These are phyloP conservation scores for Thaumatotibia leucotreta DNA, from an alignment of 1,140 invertebrate genomes.

Conservation along the genomic window DNA sequence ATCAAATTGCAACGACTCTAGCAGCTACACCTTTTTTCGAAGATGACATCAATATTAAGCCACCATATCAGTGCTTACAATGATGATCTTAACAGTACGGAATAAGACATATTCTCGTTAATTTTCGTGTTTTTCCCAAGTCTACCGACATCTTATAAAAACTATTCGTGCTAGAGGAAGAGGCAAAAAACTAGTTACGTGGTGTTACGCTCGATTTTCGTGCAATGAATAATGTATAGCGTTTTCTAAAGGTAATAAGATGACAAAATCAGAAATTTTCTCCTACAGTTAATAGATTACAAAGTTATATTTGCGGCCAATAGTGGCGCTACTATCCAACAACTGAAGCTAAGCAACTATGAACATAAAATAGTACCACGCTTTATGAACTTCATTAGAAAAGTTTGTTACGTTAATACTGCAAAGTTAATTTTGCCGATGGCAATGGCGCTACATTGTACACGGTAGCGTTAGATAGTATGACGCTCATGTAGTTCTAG, in stretches of 20 bases:
- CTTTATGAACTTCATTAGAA: neutral
- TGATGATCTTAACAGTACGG: neutral
- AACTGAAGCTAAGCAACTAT: neutral
- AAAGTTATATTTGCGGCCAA: neutral
- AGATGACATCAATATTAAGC: neutral
- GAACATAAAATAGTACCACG: neutral
- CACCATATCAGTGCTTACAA: neutral
- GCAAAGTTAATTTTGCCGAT: neutral
- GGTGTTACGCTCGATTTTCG: constrained; percentile 13
- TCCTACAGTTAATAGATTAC: neutral
- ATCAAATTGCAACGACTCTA: neutral
- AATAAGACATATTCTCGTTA: neutral
- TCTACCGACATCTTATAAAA: neutral
- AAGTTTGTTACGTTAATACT: neutral
- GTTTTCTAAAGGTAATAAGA: constrained; percentile 12
- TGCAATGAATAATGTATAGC: constrained; percentile 21
- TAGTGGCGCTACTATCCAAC: neutral
- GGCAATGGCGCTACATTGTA: neutral
- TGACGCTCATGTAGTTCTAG: neutral
- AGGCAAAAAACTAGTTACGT: neutral
- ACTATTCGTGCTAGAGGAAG: neutral
- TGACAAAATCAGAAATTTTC: constrained; percentile 15
- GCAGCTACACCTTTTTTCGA: neutral
- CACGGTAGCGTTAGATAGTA: neutral
- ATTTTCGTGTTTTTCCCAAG: neutral